A percentile compares a stretch with the other conserved stretches of the same genome.
phyloP scores from a whole-genome alignment of 2,113 vertebrate genomes.

The Rhombomys opimus region DNA sequence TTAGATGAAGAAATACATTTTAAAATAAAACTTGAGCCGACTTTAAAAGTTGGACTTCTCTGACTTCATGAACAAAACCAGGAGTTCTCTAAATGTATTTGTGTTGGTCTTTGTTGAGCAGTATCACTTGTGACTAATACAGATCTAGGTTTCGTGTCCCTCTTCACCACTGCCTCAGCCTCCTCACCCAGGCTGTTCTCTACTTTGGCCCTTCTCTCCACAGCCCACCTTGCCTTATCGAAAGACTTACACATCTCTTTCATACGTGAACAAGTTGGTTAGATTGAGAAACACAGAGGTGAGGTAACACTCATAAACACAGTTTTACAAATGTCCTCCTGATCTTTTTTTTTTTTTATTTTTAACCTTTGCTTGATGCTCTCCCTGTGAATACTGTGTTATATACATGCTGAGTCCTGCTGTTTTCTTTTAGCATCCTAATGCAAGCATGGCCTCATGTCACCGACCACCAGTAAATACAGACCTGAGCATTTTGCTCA shows the following conservation, averaged over 20 bases:
- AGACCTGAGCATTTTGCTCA: background rate
- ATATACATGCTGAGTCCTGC: background rate
- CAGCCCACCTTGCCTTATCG: background rate
- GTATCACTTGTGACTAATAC: background rate
- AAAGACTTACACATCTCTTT: background rate
- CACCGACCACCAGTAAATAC: background rate
- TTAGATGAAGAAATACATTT: background rate
- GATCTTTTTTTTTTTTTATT: background rate
- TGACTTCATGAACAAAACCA: background rate
- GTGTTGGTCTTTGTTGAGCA: background rate
- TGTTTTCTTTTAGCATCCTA: background rate
- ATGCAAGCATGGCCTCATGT: background rate
- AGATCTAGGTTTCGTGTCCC: rapidly evolving
- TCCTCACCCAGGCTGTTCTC: background rate
- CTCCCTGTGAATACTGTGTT: background rate
- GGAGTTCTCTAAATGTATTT: background rate
- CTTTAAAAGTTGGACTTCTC: slow-evolving; percentile 2
- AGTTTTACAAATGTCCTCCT: background rate
- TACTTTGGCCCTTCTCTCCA: background rate
- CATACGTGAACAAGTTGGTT: background rate
- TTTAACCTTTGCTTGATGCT: background rate
- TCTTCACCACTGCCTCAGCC: background rate
- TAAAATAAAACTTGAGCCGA: background rate
- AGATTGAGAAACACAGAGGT: background rate
- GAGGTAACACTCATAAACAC: background rate